Percentiles rank a stretch among this genome's conserved stretches.
phyloP scores from a whole-genome alignment of 2,888 invertebrate genomes.

The Poecilobothrus nobilitatus region DNA sequence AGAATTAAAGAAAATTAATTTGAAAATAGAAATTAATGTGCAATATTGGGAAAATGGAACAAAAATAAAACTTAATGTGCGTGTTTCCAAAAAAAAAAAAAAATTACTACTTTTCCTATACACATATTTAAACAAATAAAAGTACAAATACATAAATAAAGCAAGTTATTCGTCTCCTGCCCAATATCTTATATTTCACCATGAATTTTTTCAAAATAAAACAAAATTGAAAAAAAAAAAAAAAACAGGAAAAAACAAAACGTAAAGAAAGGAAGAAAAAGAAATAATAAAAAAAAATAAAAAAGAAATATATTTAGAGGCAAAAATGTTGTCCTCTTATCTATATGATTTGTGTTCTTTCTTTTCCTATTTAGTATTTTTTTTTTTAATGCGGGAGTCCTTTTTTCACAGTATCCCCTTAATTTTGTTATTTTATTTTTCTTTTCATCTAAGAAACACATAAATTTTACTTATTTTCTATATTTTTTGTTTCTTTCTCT shows the following conservation, averaged over 20 bases:
- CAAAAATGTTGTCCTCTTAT: conserved; percentile 36
- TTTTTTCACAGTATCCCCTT: conserved; percentile 25
- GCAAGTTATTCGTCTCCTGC: not conserved
- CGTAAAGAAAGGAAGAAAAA: not conserved
- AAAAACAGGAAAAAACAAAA: too few relatives aligned
- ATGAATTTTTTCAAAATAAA: too few relatives aligned
- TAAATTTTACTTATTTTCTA: conserved; percentile 5
- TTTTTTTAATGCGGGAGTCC: conserved; percentile 12
- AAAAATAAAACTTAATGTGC: not conserved
- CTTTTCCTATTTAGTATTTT: conserved; percentile 14
- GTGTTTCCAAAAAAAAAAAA: not conserved
- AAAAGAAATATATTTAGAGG: not conserved
- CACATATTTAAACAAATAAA: too few relatives aligned
- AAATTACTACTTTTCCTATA: not conserved
- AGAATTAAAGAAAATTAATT: too few relatives aligned
- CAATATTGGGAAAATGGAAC: not conserved
- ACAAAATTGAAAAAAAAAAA: too few relatives aligned
- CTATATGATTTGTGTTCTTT: conserved; percentile 44
- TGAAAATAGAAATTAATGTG: too few relatives aligned
- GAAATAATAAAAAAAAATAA: too few relatives aligned
- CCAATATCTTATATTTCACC: not conserved
- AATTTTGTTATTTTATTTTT: conserved; percentile 11
- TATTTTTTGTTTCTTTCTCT: not conserved
- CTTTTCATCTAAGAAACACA: not conserved
- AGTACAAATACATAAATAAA: not conserved